These are phyloP conservation scores for Tridacna gigas DNA, from an alignment of 2,888 invertebrate genomes.

Conservation along the genomic window DNA sequence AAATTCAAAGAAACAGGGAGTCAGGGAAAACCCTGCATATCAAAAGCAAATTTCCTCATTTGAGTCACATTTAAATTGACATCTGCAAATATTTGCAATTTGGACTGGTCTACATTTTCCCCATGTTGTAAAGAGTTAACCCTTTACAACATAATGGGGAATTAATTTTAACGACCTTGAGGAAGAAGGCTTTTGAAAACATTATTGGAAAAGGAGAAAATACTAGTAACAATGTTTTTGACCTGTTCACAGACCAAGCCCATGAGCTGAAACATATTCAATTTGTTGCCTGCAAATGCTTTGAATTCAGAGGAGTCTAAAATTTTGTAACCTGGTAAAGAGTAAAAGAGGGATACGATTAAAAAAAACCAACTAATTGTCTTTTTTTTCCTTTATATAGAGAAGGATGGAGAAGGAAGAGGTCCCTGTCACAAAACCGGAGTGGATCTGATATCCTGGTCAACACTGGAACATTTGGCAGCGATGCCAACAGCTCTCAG, in stretches of 20 bases:
- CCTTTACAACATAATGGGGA: too few species aligned
- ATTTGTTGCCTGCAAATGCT: neutral
- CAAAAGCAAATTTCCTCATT: too few species aligned
- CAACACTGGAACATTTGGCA: slow-evolving; percentile 1
- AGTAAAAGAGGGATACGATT: neutral
- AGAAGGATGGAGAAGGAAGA: slow-evolving; percentile 62
- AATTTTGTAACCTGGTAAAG: neutral
- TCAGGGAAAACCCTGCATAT: too few species aligned
- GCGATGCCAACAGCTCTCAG: slow-evolving; percentile 15
- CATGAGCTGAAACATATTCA: neutral
- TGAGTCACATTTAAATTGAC: too few species aligned
- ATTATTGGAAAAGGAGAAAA: neutral
- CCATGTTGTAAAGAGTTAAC: too few species aligned
- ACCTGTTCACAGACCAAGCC: neutral
- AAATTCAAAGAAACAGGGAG: too few species aligned
- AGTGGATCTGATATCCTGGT: slow-evolving; percentile 22
- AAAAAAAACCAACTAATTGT: neutral
- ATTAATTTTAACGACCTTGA: too few species aligned
- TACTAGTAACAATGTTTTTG: neutral
- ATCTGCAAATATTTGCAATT: too few species aligned
- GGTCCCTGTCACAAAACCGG: slow-evolving; percentile 58
- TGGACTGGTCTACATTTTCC: too few species aligned
- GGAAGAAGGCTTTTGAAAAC: too few species aligned
- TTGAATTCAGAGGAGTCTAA: neutral
- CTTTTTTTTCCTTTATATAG: slow-evolving; percentile 36